Percentiles rank a stretch among this genome's conserved stretches.
Evolutionary conservation across 1,140 invertebrate species (phyloP).

Genomic region (Drosophila tropicalis): DNA sequence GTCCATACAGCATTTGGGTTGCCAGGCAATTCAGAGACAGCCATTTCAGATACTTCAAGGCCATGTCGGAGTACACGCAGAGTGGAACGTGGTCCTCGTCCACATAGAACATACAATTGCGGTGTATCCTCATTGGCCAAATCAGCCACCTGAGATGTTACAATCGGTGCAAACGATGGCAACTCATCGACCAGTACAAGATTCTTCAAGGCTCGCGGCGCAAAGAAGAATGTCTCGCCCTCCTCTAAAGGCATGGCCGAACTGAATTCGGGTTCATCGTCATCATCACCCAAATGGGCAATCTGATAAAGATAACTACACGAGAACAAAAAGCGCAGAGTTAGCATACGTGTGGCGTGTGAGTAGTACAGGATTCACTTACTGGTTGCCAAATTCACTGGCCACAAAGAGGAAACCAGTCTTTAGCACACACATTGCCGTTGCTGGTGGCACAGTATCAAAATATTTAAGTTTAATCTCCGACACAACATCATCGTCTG

Average conservation of each 20-base stretch:
- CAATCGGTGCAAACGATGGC: conserved; percentile 97
- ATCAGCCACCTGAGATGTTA: conserved; percentile 90
- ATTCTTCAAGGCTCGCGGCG: conserved; percentile 96
- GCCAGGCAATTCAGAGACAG: conserved; percentile 98
- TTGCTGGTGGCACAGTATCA: conserved; percentile 98
- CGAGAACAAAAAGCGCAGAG: conserved; percentile 18
- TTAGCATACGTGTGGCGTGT: background rate
- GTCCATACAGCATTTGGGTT: conserved; percentile 99
- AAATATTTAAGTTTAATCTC: conserved; percentile 99
- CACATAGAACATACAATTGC: conserved; percentile 98
- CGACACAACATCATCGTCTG: conserved; percentile 98
- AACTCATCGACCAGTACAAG: conserved; percentile 99
- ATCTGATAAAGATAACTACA: conserved; percentile 98
- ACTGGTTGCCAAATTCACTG: conserved; percentile 99
- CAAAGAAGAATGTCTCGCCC: conserved; percentile 99
- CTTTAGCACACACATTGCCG: conserved; percentile 98
- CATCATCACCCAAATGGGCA: conserved; percentile 99
- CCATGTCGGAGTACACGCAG: conserved; percentile 97
- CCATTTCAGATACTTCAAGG: conserved; percentile 99
- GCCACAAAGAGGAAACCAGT: conserved; percentile 99
- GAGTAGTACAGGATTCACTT: conserved; percentile 84
- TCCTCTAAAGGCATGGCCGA: conserved; percentile 99
- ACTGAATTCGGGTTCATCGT: conserved; percentile 99
- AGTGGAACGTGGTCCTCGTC: conserved; percentile 96
- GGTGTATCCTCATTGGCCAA: conserved; percentile 99